Base-by-base conservation (phyloP, 1,140 invertebrate genomes). In the Cyclina sinensis region DNA sequence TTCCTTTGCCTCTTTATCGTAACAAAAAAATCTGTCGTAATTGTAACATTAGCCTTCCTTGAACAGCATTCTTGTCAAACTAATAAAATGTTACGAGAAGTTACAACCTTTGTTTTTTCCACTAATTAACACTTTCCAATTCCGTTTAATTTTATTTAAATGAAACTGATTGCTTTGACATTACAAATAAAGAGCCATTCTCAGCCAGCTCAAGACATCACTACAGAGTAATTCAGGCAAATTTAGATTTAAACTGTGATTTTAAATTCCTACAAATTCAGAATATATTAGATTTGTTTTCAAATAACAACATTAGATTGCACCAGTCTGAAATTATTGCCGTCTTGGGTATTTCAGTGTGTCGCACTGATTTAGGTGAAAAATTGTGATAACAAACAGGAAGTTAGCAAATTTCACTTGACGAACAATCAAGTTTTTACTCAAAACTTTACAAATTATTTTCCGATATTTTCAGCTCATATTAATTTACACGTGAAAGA, bases 201-300 rank as follows among this genome's bases (percentile, higher is more conserved):
- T 3, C 2, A 65, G 59, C 59, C 24, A 30, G 24, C 21, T n/a
- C 21, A 18, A 18, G 30, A 11, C 11, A 27, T 65, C 7, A 65
- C 59, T 30, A 65, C 27, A 65, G n/a, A 11, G 30, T 27, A 27
- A 35, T 65, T 65, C 30, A 14, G n/a, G 27, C 59, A 65, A 30
- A 65, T 65, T 65, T 30, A 65, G n/a, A 65, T 24, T 27, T 30
- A 65, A 30, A 30, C 11, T 16, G 5, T 30, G 11, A 65, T 65
- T 65, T 65, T n/a, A 27, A 65, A 65, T 30, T n/a, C n/a, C 16
- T 7, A 35, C 11, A 30, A 30, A 9, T 65, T 65, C 30, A 11
- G 21, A 54, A 65, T 65, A 30, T 30, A 65, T 65, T 65, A 65
- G 59, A 65, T 12, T 65, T 65, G 59, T 65, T 30, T 65, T 11